Evolutionary conservation across 2,888 invertebrate genomes (phyloP).

Genomic region (Calameuta pallipes): DNA sequence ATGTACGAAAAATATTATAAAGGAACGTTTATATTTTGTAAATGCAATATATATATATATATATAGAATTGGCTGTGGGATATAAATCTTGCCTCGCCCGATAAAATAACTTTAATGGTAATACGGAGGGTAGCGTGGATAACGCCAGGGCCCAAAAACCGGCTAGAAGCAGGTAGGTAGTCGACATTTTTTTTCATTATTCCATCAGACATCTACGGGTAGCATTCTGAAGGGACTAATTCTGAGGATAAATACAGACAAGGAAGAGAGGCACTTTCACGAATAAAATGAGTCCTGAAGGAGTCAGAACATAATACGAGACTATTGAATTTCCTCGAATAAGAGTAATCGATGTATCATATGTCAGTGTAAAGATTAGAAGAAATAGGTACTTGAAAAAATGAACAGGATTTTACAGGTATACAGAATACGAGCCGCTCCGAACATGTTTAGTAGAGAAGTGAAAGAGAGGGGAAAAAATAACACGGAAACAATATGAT

Average conservation of each 20-base stretch:
- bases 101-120: constrained; percentile 5
- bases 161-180: constrained; percentile 34
- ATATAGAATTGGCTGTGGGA: not conserved
- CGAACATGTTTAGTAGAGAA: not conserved
- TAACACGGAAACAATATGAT: not conserved
- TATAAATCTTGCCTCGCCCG: not conserved
- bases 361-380: not conserved
- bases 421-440: not conserved
- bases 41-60: not conserved
- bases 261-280: not conserved
- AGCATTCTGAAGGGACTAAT: not conserved
- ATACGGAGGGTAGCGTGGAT: not conserved
- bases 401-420: not conserved
- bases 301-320: not conserved
- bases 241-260: not conserved
- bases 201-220: not conserved
- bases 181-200: constrained; percentile 23
- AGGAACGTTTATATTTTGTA: too few relatives aligned
- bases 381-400: not conserved
- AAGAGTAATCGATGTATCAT: not conserved
- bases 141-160: constrained; percentile 17
- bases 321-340: not conserved
- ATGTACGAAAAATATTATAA: too few relatives aligned
- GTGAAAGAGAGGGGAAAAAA: not conserved
- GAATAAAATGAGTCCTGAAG: not conserved